Conservation (phyloP, 2,888 invertebrate species). For the Harpalus rubripes region DNA sequence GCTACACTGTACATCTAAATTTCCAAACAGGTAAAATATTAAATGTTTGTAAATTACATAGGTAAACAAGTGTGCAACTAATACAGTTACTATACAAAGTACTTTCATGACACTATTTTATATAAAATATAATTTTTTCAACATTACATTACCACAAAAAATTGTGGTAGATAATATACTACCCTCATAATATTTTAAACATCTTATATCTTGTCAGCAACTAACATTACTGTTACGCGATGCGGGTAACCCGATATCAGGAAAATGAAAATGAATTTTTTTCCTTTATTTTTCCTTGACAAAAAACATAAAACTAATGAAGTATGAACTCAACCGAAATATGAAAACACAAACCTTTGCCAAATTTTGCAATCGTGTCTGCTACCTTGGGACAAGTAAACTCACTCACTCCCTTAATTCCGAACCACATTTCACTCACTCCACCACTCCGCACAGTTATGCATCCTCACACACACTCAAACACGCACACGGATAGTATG, state of each 20-base stretch:
- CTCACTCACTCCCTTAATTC: background rate
- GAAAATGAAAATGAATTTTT: background rate
- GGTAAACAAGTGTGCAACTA: too few species aligned
- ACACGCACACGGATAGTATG: constrained; percentile 17
- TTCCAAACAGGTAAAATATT: too few species aligned
- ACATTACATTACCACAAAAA: too few species aligned
- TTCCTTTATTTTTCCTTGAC: background rate
- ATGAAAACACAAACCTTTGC: constrained; percentile 4
- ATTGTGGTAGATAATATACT: too few species aligned
- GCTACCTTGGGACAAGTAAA: constrained; percentile 33
- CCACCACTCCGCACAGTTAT: constrained; percentile 8
- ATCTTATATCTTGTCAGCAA: background rate
- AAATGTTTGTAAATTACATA: too few species aligned
- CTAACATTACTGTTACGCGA: background rate
- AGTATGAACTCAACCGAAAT: background rate
- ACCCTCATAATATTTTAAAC: background rate
- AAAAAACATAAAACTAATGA: background rate
- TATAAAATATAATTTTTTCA: too few species aligned
- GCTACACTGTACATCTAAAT: too few species aligned
- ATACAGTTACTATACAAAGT: too few species aligned
- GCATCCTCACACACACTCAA: constrained; percentile 17
- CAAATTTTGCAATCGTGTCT: constrained; percentile 12
- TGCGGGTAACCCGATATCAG: background rate
- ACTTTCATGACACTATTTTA: too few species aligned
- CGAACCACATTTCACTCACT: background rate